Conservation (phyloP, 2,888 invertebrate species). For the Alitta virens region DNA sequence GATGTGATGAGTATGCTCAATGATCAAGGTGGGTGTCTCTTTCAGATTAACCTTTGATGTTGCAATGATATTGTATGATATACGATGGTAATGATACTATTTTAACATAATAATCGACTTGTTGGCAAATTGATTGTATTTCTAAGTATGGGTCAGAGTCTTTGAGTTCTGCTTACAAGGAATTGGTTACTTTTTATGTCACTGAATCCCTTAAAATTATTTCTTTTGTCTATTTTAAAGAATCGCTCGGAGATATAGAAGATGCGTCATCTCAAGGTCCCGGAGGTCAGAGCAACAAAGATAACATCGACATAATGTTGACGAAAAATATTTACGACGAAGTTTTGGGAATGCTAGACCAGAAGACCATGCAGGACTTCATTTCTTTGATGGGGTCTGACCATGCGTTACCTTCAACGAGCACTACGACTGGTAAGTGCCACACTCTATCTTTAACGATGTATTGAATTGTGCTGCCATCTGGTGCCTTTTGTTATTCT, state of each 20-base stretch:
- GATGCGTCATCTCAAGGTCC: not conserved
- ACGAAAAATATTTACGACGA: not conserved
- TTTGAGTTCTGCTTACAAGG: no score
- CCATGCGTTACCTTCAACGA: no score
- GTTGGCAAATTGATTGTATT: no score
- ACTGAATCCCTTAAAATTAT: no score
- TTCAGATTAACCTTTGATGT: not conserved
- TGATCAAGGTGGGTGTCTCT: not conserved
- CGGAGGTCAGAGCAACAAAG: not conserved
- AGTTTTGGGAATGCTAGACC: not conserved
- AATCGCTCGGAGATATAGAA: not conserved
- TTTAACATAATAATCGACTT: no score
- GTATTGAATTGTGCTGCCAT: no score
- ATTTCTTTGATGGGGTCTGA: conserved; percentile 68
- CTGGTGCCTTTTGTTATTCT: no score
- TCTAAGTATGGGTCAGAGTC: no score
- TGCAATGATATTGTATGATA: not conserved
- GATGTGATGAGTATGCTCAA: conserved; percentile 7
- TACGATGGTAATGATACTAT: no score
- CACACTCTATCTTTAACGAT: no score
- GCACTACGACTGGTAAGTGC: no score
- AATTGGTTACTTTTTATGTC: no score
- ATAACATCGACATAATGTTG: not conserved
- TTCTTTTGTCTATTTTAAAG: not conserved
- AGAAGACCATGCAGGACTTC: conserved; percentile 85